Base-by-base conservation (phyloP, 2,888 invertebrate species). In the Sarcophaga carnaria region DNA sequence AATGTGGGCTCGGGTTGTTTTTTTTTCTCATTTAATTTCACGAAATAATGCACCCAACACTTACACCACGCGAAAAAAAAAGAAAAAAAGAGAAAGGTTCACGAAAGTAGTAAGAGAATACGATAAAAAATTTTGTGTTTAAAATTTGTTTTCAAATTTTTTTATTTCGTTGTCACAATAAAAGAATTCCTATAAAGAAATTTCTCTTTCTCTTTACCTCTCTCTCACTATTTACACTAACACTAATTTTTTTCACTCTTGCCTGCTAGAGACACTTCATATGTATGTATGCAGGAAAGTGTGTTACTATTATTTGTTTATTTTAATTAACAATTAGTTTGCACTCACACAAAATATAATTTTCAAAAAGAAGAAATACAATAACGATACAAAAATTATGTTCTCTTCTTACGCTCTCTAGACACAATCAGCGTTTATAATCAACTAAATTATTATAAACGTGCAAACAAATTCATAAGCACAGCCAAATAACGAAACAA, bases 391-490 rank as follows among this genome's bases (percentile, higher is more conserved):
- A 54, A 54, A 12, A 69, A 69, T 70, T 71, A 22, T 59, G 4
- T 27, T 59, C 27, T 49, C 71, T 70, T 78, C 83, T 67, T 79
- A 70, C 66, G 76, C 80, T 77, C 67, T 74, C 80, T 69, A 77
- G 37, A 77, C 80, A 64, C 80, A 86, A 86, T 86, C 83, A 86
- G 74, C 72, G 83, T 80, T 86, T 80, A 80, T 80, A 86, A 86
- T 86, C 83, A 86, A 86, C 80, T 86, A 83, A 86, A 83, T 83
- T 77, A 86, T 80, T 83, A 83, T 83, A 77, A 86, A 80, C 75
- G 80, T 80, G 78, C 83, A 83, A 87, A 64, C 80, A 78, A 83
- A 49, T 66, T 63, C 59, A 75, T 47, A 72, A 71, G 54, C 80
- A 75, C 64, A 72, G 17, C 4, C 54, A 25, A 64, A 67, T 69